phyloP scores from a whole-genome alignment of 1,140 invertebrate genomes.

The Pseudobourletiella spinata region DNA sequence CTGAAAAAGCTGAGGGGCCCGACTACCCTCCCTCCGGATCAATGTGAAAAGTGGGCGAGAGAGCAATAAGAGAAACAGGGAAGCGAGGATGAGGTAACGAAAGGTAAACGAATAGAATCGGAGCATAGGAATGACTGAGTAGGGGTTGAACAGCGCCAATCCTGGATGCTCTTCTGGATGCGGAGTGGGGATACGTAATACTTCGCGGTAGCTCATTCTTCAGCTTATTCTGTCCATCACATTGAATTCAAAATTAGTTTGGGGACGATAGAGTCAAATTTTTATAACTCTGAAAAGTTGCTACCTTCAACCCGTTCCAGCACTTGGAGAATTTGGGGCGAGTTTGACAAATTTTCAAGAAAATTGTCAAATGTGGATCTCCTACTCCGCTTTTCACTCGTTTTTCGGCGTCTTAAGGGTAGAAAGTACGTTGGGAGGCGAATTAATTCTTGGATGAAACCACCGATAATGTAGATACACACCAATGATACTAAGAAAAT shows the following conservation, averaged over 20 bases:
- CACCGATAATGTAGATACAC: conserved; percentile 21
- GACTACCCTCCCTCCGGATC: conserved; percentile 10
- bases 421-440: conserved; percentile 32
- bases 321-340: too few species aligned
- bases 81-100: conserved; percentile 18
- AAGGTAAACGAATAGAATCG: conserved; percentile 33
- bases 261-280: too few species aligned
- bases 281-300: too few species aligned
- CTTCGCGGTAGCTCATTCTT: too few species aligned
- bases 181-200: conserved; percentile 25
- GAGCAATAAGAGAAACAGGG: conserved; percentile 16
- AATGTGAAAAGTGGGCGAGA: conserved; percentile 21
- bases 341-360: too few species aligned
- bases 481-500: conserved; percentile 25
- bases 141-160: conserved; percentile 16
- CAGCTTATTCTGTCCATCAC: too few species aligned
- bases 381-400: neutral
- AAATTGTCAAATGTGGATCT: too few species aligned
- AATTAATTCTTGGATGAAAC: conserved; percentile 26
- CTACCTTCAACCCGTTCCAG: too few species aligned
- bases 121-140: conserved; percentile 25
- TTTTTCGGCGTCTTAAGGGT: conserved; percentile 26
- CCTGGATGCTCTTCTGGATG: conserved; percentile 29
- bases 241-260: too few species aligned
- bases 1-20: conserved; percentile 21